Conservation (phyloP, 2,797 vertebrate species). For the Bradypus variegatus region DNA sequence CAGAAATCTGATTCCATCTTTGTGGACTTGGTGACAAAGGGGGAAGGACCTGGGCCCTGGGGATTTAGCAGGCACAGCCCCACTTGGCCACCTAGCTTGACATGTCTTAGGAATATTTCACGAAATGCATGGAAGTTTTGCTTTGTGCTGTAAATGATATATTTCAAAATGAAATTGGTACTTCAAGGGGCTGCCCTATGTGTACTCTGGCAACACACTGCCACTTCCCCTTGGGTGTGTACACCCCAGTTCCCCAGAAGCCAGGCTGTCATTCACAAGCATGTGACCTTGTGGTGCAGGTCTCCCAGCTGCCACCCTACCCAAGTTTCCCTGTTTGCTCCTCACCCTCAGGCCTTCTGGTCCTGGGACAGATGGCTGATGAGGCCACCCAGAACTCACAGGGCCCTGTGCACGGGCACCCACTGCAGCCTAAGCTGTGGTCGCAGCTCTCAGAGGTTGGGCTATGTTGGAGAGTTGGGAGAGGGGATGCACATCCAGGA, state of each 20-base stretch:
- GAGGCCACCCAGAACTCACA: not conserved
- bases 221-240: not conserved
- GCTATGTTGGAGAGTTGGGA: not conserved
- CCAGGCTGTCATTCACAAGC: not conserved
- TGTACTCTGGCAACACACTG: not conserved
- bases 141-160: not conserved
- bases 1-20: not conserved
- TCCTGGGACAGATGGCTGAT: not conserved
- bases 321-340: not conserved
- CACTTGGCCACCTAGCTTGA: not conserved
- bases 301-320: conserved; percentile 4
- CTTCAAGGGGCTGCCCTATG: not conserved
- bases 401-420: not conserved
- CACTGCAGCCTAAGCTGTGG: not conserved
- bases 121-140: not conserved
- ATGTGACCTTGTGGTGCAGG: not conserved
- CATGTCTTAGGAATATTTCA: not conserved
- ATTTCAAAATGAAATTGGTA: not conserved
- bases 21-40: not conserved
- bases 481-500: not conserved
- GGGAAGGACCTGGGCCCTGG: not conserved
- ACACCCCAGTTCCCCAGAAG: not conserved
- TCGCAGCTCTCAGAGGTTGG: not conserved
- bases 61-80: not conserved
- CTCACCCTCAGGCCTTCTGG: not conserved